Conservation (phyloP, 2,113 vertebrate genomes). For the Steatornis caripensis region DNA sequence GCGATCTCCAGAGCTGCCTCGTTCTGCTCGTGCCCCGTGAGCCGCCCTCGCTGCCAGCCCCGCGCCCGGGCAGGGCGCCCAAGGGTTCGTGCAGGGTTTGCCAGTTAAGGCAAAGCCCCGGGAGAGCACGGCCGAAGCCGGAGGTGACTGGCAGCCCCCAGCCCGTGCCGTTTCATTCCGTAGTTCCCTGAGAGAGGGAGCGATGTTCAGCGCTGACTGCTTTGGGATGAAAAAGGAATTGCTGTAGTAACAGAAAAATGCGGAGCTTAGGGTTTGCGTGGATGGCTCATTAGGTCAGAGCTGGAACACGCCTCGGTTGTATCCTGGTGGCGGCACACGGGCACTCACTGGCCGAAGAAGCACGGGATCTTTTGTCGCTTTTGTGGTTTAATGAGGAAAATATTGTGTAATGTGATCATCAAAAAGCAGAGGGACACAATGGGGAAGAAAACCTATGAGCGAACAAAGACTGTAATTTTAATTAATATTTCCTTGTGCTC, state of each 20-base stretch:
- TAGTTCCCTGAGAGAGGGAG: neutral
- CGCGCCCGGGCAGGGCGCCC: accelerated
- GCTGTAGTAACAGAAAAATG: neutral
- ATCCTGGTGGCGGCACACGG: neutral
- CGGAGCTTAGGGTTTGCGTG: neutral
- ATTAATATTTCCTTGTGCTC: slow-evolving; percentile 2
- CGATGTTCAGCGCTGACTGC: neutral
- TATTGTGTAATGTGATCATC: slow-evolving; percentile 33
- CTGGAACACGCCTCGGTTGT: slow-evolving; percentile 36
- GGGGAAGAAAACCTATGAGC: neutral
- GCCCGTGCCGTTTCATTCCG: accelerated
- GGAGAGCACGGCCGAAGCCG: neutral
- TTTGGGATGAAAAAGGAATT: neutral
- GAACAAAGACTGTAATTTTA: neutral
- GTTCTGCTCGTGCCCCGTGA: neutral
- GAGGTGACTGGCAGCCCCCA: neutral
- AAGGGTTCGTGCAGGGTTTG: neutral
- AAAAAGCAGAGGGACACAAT: neutral
- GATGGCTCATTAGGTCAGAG: slow-evolving; percentile 7
- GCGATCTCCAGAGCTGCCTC: neutral
- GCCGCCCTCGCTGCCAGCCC: neutral
- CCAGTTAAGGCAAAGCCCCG: neutral
- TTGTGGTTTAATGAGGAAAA: slow-evolving; percentile 9
- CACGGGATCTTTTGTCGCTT: slow-evolving; percentile 7
- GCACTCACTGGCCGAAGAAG: slow-evolving; percentile 32